Percentiles rank a stretch among this genome's conserved stretches.
Evolutionary conservation across 2,888 invertebrate genomes (phyloP).

Genomic region (Branchellion lobata): DNA sequence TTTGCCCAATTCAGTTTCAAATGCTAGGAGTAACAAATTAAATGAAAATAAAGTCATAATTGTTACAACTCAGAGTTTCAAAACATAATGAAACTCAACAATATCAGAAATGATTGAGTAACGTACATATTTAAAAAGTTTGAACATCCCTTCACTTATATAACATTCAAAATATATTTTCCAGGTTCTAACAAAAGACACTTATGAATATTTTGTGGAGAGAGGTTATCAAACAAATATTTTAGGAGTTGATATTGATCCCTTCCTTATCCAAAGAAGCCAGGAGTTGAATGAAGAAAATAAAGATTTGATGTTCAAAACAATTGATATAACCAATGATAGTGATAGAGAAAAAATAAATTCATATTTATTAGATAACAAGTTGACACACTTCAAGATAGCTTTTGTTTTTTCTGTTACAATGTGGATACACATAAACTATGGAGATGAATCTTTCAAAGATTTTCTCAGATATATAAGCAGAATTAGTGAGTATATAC

Average conservation of each 20-base stretch:
- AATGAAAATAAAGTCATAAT: too few species aligned
- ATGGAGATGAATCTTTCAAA: constrained; percentile 74
- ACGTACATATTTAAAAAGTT: too few species aligned
- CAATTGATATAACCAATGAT: constrained; percentile 57
- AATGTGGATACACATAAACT: constrained; percentile 87
- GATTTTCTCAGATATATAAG: constrained; percentile 69
- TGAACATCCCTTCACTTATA: too few species aligned
- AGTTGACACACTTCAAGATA: constrained; percentile 45
- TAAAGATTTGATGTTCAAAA: constrained; percentile 42
- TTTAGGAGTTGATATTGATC: constrained; percentile 77
- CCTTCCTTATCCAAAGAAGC: constrained; percentile 71
- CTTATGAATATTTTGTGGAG: constrained; percentile 64
- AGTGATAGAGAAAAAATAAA: constrained; percentile 67
- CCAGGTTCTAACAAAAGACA: constrained; percentile 70
- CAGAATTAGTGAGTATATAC: constrained; percentile 66
- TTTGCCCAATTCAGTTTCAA: too few species aligned
- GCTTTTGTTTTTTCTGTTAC: constrained; percentile 79
- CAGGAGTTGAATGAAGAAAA: constrained; percentile 52
- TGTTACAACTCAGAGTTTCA: too few species aligned
- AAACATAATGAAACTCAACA: too few species aligned
- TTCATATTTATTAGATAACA: constrained; percentile 31
- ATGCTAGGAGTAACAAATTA: too few species aligned
- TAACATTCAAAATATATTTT: too few species aligned
- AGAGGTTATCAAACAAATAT: constrained; percentile 62
- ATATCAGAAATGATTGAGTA: too few species aligned